Evolutionary conservation across 2,888 invertebrate genomes (phyloP).

Genomic region (Tribolium freemani): DNA sequence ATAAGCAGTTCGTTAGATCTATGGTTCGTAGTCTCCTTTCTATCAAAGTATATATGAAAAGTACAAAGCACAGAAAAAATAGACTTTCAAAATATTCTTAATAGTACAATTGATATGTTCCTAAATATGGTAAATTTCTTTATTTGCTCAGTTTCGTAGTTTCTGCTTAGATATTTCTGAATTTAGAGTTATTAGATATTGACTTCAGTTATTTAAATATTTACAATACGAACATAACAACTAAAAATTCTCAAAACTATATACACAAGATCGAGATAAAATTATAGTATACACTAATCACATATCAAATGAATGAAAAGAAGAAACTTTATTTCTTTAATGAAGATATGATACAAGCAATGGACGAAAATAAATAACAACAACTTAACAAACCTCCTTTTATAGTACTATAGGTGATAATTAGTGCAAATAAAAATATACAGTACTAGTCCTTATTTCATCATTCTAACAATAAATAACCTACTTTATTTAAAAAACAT

Average conservation of each 20-base stretch:
- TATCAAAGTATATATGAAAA: slow-evolving; percentile 43
- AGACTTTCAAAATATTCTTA: slow-evolving; percentile 38
- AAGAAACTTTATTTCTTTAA: slow-evolving; percentile 17
- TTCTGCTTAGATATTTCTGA: slow-evolving; percentile 42
- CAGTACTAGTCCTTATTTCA: slow-evolving; percentile 31
- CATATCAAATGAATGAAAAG: slow-evolving; percentile 23
- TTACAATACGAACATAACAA: slow-evolving; percentile 14
- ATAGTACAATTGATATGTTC: slow-evolving; percentile 57
- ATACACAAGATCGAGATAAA: slow-evolving; percentile 29
- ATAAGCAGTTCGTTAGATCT: slow-evolving; percentile 26
- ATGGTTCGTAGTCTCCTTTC: slow-evolving; percentile 28
- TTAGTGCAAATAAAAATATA: slow-evolving; percentile 41
- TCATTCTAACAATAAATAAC: slow-evolving; percentile 48
- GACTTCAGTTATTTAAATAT: slow-evolving; percentile 55
- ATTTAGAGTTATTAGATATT: slow-evolving; percentile 54
- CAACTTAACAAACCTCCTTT: slow-evolving; percentile 20
- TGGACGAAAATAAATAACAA: slow-evolving; percentile 34
- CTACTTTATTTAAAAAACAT: slow-evolving; percentile 53
- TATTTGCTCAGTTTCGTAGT: slow-evolving; percentile 49
- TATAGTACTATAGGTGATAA: slow-evolving; percentile 29
- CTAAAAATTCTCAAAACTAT: slow-evolving; percentile 21
- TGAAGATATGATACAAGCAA: slow-evolving; percentile 29
- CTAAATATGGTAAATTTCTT: slow-evolving; percentile 56
- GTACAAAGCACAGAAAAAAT: slow-evolving; percentile 52
- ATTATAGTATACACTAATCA: slow-evolving; percentile 30